Percentiles rank a stretch among this genome's conserved stretches.
phyloP scores from a whole-genome alignment of 2,888 invertebrate species.

The Ochropleura leucogaster region DNA sequence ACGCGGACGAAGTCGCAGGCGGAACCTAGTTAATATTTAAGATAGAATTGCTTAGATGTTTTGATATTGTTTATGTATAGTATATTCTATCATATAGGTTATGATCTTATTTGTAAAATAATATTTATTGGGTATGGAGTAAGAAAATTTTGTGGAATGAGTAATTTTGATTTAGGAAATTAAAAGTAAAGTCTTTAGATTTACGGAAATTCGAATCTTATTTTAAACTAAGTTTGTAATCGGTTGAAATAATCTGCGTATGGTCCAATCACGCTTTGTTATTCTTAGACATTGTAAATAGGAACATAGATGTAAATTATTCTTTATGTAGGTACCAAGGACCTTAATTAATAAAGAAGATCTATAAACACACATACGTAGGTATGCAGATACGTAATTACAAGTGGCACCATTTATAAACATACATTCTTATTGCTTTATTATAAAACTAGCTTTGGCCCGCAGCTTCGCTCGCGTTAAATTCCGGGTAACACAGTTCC shows the following conservation, averaged over 20 bases:
- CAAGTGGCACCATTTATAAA: constrained; percentile 4
- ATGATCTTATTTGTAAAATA: not conserved
- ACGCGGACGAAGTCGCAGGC: too few species aligned
- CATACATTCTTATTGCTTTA: not conserved
- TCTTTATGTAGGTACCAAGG: too few species aligned
- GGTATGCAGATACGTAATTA: not conserved
- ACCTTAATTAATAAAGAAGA: not conserved
- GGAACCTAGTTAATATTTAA: too few species aligned
- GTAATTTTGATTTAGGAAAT: not conserved
- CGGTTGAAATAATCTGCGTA: not conserved
- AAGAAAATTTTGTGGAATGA: not conserved
- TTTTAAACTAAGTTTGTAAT: not conserved
- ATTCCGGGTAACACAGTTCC: too few species aligned
- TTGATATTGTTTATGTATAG: too few species aligned
- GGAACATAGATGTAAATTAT: not conserved
- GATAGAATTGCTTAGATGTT: not conserved
- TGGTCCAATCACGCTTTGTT: not conserved
- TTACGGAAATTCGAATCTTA: not conserved
- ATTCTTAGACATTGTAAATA: not conserved
- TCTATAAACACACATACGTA: not conserved
- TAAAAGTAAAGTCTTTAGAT: not conserved
- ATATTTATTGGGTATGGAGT: not conserved
- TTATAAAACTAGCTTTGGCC: too few species aligned
- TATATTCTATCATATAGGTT: not conserved
- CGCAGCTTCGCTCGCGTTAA: too few species aligned